Evolutionary conservation across 2,113 vertebrate genomes (phyloP), one percentile per base, ranked within the genome.

Genomic region (Nesogale talazaci): DNA sequence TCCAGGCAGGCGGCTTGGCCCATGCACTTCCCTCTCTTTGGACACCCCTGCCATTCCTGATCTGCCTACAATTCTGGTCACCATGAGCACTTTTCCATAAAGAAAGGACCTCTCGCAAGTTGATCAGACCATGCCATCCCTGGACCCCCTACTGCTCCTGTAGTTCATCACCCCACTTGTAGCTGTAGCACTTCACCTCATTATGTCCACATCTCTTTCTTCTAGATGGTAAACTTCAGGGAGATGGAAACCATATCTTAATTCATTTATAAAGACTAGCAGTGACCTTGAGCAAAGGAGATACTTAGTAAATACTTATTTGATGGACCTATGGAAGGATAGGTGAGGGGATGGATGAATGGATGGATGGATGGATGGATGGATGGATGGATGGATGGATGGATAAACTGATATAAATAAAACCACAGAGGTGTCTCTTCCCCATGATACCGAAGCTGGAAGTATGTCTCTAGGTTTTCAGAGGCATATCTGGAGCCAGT

Each of bases 361-460:
- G 3, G 20, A 6, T 79, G 34, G 59, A 29, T 57, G 7, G 4
- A 9, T 6, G 22, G 7, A 6, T 56, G 85, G 11, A 10, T 20
- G 65, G 27, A 7, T 56, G 46, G 42, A 29, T 78, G 4, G 52
- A 22, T 2, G 29, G 20, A 27, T 34, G 36, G 31, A 8, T 17
- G 3, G 20, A 0, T 9, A 3, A 38, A 36, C 11, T 23, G 10
- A 63, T 80, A 57, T 67, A 90, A 81, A 57, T 80, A 81, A 81
- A 94, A 31, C 59, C 52, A 2, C 75, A 92, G 52, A 90, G 22
- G 65, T 89, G 59, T 92, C 31, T 83, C 61, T 56, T 34, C 42
- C 56, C 63, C 31, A 20, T 65, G 20, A 75, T 23, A 22, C 27
- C 67, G 65, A 81, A 74, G 22, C 57, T 34, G 11, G 63, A 76